These are phyloP conservation scores for Tautogolabrus adspersus DNA, from an alignment of 2,113 vertebrate genomes.

Conservation along the genomic window DNA sequence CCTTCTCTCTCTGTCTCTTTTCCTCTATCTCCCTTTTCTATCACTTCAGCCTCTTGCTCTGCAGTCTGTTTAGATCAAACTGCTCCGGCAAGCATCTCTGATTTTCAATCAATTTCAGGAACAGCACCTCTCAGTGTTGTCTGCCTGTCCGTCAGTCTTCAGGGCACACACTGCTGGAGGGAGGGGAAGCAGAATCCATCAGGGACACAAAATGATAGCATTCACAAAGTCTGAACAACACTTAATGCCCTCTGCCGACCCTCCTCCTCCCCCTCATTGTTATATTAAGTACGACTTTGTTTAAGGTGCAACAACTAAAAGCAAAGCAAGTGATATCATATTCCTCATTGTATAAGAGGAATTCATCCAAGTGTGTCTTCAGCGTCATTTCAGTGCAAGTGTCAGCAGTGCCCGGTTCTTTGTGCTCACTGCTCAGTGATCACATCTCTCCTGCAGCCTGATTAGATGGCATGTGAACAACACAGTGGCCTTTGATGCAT, in stretches of 20 bases:
- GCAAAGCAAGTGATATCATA: background rate
- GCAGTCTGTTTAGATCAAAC: slow-evolving; percentile 71
- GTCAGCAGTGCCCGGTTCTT: slow-evolving; percentile 9
- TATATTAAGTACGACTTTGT: slow-evolving; percentile 24
- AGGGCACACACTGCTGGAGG: slow-evolving; percentile 43
- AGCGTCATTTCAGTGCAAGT: slow-evolving; percentile 1
- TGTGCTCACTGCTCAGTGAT: slow-evolving; percentile 2
- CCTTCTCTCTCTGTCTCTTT: slow-evolving; percentile 42
- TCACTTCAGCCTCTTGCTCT: slow-evolving; percentile 47
- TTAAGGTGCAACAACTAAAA: background rate
- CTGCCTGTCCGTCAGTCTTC: slow-evolving; percentile 64
- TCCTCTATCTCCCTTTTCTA: slow-evolving; percentile 45
- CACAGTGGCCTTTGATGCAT: slow-evolving; percentile 49
- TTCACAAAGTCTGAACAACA: slow-evolving; percentile 44
- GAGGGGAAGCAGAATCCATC: slow-evolving; percentile 55
- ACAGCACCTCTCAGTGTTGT: slow-evolving; percentile 53
- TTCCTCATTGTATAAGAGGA: background rate
- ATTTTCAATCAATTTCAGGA: slow-evolving; percentile 78
- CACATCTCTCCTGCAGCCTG: slow-evolving; percentile 26
- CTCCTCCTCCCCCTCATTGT: slow-evolving; percentile 32
- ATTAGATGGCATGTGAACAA: slow-evolving; percentile 38
- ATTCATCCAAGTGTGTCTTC: background rate
- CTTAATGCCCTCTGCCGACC: slow-evolving; percentile 23
- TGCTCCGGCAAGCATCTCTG: slow-evolving; percentile 67
- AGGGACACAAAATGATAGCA: slow-evolving; percentile 41